Conservation (phyloP, 2,113 vertebrate species). For the Acanthisitta chloris region DNA sequence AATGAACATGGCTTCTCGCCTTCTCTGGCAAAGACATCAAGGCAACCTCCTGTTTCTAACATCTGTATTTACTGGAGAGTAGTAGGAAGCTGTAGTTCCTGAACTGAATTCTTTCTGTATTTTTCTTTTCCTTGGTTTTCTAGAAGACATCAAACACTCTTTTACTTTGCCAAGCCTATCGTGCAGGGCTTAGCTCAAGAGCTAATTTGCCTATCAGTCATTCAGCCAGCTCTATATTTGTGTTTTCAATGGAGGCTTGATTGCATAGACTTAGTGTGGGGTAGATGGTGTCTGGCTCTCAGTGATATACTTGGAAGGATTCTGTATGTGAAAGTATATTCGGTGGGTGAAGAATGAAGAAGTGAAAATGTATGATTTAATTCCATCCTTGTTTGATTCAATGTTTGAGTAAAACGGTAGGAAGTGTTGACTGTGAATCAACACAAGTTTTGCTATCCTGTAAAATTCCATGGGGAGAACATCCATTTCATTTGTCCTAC, state of each 20-base stretch:
- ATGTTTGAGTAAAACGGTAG: conserved; percentile 36
- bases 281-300: conserved; percentile 55
- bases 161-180: background rate
- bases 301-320: conserved; percentile 44
- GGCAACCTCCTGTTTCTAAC: background rate
- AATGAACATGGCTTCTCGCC: background rate
- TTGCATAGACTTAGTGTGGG: conserved; percentile 35
- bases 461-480: background rate
- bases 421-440: conserved; percentile 37
- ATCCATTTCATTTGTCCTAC: background rate
- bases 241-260: conserved; percentile 38
- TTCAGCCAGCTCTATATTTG: conserved; percentile 37
- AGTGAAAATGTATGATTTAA: conserved; percentile 33
- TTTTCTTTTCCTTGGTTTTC: background rate
- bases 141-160: background rate
- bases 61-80: background rate
- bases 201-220: conserved; percentile 48
- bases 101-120: background rate
- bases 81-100: background rate
- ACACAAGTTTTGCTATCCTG: background rate
- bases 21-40: background rate
- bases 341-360: conserved; percentile 46
- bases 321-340: background rate
- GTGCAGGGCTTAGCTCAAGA: background rate
- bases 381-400: conserved; percentile 27